These are phyloP conservation scores for Festucalex cinctus DNA, from an alignment of 2,113 vertebrate genomes.

Conservation along the genomic window DNA sequence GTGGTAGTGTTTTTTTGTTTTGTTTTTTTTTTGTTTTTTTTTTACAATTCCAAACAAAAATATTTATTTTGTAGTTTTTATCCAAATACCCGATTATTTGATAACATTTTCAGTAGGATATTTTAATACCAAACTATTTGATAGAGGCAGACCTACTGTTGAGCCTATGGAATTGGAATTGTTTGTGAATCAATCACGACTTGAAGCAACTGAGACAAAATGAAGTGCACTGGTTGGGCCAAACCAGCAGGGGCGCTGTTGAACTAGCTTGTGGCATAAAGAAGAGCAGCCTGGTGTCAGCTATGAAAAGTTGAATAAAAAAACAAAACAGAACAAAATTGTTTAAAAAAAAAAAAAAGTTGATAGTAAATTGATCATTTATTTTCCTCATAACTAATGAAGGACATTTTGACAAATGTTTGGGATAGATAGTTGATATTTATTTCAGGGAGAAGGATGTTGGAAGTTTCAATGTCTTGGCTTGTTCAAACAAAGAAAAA, in stretches of 20 bases:
- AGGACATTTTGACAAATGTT: background rate
- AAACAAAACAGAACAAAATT: no score
- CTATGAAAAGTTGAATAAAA: background rate
- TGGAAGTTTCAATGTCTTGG: slow-evolving; percentile 37
- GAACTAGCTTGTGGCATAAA: background rate
- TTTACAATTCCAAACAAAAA: no score
- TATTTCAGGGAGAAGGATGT: slow-evolving; percentile 19
- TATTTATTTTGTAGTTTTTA: no score
- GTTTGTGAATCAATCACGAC: background rate
- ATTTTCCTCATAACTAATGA: background rate
- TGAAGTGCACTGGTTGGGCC: background rate
- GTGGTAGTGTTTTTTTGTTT: no score
- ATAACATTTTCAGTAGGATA: no score
- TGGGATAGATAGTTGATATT: background rate
- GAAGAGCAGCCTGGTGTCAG: background rate
- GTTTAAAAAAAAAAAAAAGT: no score
- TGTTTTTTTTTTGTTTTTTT: no score
- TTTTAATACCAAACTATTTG: no score
- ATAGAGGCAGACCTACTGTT: no score
- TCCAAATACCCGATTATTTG: no score
- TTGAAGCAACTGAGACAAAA: background rate
- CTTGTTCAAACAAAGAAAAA: slow-evolving; percentile 36
- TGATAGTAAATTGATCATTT: background rate
- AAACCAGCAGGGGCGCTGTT: background rate
- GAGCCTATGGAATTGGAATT: background rate